Evolutionary conservation across 1,140 invertebrate species (phyloP).

Genomic region (Mamestra configurata): DNA sequence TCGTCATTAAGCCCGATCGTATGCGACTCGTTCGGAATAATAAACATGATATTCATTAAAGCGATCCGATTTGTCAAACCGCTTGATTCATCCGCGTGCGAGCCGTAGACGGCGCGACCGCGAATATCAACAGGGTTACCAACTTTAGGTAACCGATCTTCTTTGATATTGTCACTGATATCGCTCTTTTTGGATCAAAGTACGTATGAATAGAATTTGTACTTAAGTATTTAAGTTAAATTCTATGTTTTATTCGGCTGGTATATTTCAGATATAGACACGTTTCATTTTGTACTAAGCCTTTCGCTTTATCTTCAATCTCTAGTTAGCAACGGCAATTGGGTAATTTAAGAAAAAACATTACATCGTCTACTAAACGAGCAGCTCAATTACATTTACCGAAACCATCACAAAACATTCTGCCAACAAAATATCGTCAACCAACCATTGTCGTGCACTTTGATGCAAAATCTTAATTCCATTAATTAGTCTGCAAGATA

Average conservation of each 20-base stretch:
- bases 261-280: too few species aligned
- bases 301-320: too few species aligned
- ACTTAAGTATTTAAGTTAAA: too few species aligned
- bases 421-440: background rate
- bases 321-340: too few species aligned
- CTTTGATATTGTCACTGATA: background rate
- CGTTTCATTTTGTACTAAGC: too few species aligned
- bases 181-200: too few species aligned
- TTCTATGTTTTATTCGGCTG: too few species aligned
- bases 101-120: slow-evolving; percentile 38
- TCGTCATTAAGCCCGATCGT: slow-evolving; percentile 46
- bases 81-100: slow-evolving; percentile 52
- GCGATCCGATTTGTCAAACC: slow-evolving; percentile 51
- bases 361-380: background rate
- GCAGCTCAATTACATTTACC: background rate
- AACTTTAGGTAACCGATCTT: background rate
- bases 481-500: slow-evolving; percentile 34
- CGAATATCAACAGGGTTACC: slow-evolving; percentile 43
- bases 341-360: background rate
- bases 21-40: slow-evolving; percentile 47
- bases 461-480: slow-evolving; percentile 27
- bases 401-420: background rate
- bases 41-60: slow-evolving; percentile 51
- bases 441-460: background rate
- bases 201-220: too few species aligned